phyloP scores from a whole-genome alignment of 2,113 vertebrate genomes.

The Orcinus orca region DNA sequence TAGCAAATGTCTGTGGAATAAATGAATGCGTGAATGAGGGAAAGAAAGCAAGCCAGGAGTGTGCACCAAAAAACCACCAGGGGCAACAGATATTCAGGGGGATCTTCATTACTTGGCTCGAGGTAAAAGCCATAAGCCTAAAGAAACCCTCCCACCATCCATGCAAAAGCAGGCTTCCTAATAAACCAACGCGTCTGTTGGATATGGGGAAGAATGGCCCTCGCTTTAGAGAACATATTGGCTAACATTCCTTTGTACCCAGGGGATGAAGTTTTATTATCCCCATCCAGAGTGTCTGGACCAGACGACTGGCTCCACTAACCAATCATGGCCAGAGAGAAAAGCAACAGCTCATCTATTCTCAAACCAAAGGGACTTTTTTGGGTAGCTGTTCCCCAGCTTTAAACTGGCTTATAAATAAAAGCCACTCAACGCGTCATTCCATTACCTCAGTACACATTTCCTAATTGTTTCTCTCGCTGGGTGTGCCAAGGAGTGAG shows the following conservation, averaged over 20 bases:
- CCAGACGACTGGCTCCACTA: not conserved
- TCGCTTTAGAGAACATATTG: not conserved
- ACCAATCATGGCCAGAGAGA: not conserved
- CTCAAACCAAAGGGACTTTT: conserved; percentile 41
- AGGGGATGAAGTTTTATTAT: not conserved
- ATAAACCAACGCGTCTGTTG: not conserved
- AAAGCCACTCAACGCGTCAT: not conserved
- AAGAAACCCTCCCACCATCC: not conserved
- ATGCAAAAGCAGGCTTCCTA: not conserved
- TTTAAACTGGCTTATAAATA: conserved; percentile 53
- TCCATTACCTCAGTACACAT: conserved; percentile 38
- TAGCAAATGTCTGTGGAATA: not conserved
- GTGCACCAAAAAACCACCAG: not conserved
- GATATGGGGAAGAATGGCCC: not conserved
- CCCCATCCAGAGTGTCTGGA: not conserved
- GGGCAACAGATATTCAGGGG: not conserved
- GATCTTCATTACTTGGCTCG: not conserved
- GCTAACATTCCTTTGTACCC: not conserved
- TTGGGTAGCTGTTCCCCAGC: conserved; percentile 7
- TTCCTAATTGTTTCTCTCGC: conserved; percentile 13
- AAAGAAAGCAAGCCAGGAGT: not conserved
- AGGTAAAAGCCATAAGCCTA: not conserved
- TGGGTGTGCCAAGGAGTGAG: not conserved
- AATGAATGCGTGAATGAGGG: not conserved
- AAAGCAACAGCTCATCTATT: not conserved